Evolutionary conservation across 2,113 vertebrate species (phyloP), one percentile per base, ranked within the genome.

Genomic region (Scalopus aquaticus): DNA sequence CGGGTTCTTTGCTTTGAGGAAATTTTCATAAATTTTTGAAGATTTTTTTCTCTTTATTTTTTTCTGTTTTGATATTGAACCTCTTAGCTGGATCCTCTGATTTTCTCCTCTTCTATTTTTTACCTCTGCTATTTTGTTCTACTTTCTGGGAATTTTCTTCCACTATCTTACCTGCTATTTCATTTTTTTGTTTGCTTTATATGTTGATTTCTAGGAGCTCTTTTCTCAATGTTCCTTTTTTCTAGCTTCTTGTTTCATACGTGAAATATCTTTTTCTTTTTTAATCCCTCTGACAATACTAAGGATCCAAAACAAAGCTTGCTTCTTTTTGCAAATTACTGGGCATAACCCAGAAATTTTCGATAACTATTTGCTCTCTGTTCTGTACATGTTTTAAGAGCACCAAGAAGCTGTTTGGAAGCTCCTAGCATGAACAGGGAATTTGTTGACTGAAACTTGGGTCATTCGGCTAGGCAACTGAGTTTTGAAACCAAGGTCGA

Each of bases 381-480:
- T 87, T 80, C 56, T 89, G 11, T 86, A 46, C 6, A 17, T 94
- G 32, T 54, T 96, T 88, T 95, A 95, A 90, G 39, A n/a, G 42
- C 35, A 72, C 54, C 79, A 77, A 54, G 65, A 96, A 74, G 1
- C 42, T 64, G 35, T 74, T 60, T 72, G 51, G 80, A 87, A 79
- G 4, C 77, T 90, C 26, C 49, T 82, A 87, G 11, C 13, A 49
- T 73, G 44, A 88, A 84, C 28, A 78, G 28, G 8, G 24, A 58
- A 3, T 92, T 93, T 60, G 22, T 44, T 70, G n/a, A 39, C 72
- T 91, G 15, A 81, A 91, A 82, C 10, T 82, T 95, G 67, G 49
- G 8, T 76, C 35, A 44, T 93, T 95, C 90, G 35, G 20, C 60
- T 88, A 44, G 24, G 42, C 32, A 30, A 5, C 72, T 94, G 78